Conservation (phyloP, 2,113 vertebrate genomes). For the Cacatua alba region DNA sequence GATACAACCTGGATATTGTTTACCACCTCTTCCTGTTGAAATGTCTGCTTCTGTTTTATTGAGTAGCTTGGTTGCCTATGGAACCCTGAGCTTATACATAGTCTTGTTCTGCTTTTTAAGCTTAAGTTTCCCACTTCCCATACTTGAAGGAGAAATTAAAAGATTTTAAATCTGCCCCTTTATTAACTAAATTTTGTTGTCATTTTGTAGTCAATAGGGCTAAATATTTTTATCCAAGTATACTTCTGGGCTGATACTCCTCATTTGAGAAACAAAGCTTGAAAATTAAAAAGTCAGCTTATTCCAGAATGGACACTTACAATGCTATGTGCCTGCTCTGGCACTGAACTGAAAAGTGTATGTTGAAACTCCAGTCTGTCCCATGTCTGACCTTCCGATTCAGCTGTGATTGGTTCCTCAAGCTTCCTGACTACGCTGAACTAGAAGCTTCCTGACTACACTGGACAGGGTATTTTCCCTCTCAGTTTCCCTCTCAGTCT, state of each 20-base stretch:
- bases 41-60: background rate
- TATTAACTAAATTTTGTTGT: background rate
- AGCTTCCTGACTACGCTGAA: background rate
- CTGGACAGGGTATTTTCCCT: background rate
- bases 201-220: background rate
- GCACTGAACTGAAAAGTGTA: background rate
- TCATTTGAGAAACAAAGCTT: background rate
- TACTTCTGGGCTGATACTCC: background rate
- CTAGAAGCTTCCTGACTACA: background rate
- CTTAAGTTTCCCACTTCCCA: background rate
- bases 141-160: background rate
- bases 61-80: background rate
- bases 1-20: background rate
- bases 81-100: background rate
- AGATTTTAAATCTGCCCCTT: background rate
- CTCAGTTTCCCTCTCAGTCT: background rate
- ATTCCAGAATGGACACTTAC: background rate
- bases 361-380: background rate
- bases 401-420: background rate
- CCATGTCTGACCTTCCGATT: background rate
- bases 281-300: background rate
- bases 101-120: background rate
- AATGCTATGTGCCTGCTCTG: background rate
- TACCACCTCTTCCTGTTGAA: background rate
- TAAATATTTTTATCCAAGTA: background rate